Percentiles rank a stretch among this genome's conserved stretches.
Conservation (phyloP, 2,797 vertebrate genomes). For the Anas bahamensis region DNA sequence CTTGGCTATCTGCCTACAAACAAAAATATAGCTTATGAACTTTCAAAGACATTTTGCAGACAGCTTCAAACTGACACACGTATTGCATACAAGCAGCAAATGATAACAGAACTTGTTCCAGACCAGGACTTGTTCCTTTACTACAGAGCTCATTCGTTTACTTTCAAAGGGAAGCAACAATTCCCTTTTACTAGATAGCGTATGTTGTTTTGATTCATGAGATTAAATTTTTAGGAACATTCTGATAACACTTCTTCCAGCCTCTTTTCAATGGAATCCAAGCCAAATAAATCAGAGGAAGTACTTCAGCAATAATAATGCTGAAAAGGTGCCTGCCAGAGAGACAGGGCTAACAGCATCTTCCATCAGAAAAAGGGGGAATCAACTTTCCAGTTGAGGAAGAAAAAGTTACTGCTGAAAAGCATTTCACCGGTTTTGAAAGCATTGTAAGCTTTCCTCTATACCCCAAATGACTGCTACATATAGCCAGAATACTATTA, state of each 20-base stretch:
- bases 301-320: not conserved
- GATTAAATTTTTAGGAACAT: not conserved
- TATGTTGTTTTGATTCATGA: not conserved
- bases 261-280: not conserved
- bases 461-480: not conserved
- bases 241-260: not conserved
- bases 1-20: slow-evolving; percentile 90
- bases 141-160: not conserved
- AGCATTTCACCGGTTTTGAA: not conserved
- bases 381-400: not conserved
- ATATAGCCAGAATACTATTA: not conserved
- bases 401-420: not conserved
- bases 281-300: not conserved
- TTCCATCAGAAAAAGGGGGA: not conserved
- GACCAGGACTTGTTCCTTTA: not conserved
- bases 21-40: slow-evolving; percentile 9
- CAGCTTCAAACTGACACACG: not conserved
- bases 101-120: not conserved
- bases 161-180: not conserved
- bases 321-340: not conserved
- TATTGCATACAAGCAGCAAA: not conserved
- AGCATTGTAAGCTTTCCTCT: not conserved
- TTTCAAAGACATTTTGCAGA: not conserved
- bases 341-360: not conserved
- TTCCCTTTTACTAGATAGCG: not conserved